Percentiles rank a stretch among this genome's conserved stretches.
Conservation (phyloP, 2,797 vertebrate species). For the Paratrypauchen microcephalus region DNA sequence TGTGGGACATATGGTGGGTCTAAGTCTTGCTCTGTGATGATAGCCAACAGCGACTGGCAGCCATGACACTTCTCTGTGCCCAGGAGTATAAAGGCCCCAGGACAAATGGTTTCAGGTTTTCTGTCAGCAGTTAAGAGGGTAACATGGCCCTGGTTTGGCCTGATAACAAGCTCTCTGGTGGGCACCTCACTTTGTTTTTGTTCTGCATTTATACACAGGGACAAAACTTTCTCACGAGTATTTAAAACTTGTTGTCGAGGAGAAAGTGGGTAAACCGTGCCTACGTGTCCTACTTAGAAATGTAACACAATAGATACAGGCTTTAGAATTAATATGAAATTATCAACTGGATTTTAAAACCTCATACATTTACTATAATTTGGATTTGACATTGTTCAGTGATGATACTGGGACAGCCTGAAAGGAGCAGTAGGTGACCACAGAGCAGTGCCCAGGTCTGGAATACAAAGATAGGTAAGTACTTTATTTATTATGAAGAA, state of each 20-base stretch:
- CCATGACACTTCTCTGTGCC: constrained; percentile 30
- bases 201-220: constrained; percentile 33
- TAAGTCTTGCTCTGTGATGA: constrained; percentile 34
- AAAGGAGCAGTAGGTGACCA: too few species aligned
- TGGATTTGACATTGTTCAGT: too few species aligned
- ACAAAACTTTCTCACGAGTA: constrained; percentile 33
- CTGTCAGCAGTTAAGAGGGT: constrained; percentile 35
- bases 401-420: too few species aligned
- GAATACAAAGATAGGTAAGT: too few species aligned
- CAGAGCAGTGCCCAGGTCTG: too few species aligned
- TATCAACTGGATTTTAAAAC: too few species aligned
- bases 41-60: constrained; percentile 49
- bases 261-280: constrained; percentile 13
- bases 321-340: too few species aligned
- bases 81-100: constrained; percentile 37
- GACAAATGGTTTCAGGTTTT: constrained; percentile 49
- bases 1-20: constrained; percentile 24
- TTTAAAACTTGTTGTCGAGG: constrained; percentile 28
- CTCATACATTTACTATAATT: too few species aligned
- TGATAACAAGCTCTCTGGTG: constrained; percentile 43
- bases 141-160: constrained; percentile 34
- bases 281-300: constrained; percentile 21
- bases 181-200: constrained; percentile 10
- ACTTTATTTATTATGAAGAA: too few species aligned
- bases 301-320: not conserved